Base-by-base conservation (phyloP, 92 coral and sea anemone species). In the Palythoa grandis region DNA sequence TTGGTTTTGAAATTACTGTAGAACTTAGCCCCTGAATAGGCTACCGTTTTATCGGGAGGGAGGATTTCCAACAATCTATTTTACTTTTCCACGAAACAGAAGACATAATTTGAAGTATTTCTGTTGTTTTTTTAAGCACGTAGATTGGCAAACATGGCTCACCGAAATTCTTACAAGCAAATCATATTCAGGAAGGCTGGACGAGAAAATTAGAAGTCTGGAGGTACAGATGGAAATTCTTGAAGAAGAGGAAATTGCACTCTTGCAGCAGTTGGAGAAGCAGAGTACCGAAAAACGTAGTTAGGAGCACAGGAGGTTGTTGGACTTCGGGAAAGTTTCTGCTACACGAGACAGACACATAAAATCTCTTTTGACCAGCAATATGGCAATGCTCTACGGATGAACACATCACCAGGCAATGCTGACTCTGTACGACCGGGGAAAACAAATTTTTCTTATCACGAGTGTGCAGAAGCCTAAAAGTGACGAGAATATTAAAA, bases 191-290 rank as follows among this genome's bases (percentile, higher is more conserved):
- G 91, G 95, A 39, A 87, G 84, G 57, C 75, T 94, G 15, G 85
- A 92, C 57, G 93, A 92, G 48, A 87, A 94, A 83, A 87, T 94
- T 9, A 92, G 90, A 65, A 76, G 87, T 83, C 70, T 82, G 5
- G 89, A 92, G 86, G 82, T 94, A 24, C 98, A 90, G 68, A 84
- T 94, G 37, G 92, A 94, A 38, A 48, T 94, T 39, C 92, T 94
- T 17, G 92, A 90, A 69, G 98, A 94, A 40, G 98, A 94, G 53
- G 95, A 94, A 82, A 70, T 63, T 12, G 52, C 73, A 61, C 52
- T 94, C 19, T 79, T 87, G 54, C 86, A 54, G 74, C 35, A 79
- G 76, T 61, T 57, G 14, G 90, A 80, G 53, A 82, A 84, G 82
- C 74, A 73, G 29, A 61, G 69, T 43, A 43, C 50, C 61, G 86